Base-by-base conservation (phyloP, 1,140 invertebrate genomes). In the Drosophila sp. region DNA sequence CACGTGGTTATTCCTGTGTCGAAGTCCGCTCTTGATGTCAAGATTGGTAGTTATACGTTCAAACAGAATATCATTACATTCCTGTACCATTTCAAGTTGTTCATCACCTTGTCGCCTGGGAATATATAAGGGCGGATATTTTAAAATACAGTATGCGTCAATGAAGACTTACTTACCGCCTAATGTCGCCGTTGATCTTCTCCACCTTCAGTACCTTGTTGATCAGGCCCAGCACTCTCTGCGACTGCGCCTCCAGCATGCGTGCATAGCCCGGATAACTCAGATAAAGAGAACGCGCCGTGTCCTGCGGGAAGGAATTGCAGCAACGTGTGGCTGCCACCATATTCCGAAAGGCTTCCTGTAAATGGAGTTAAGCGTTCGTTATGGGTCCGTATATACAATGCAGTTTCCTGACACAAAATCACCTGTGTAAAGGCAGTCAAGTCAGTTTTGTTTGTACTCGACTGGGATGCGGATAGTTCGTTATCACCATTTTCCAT, bases 51-150 rank as follows among this genome's bases (percentile, higher is more conserved):
- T 96, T 34, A 96, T 95, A 90, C 94, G 93, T 87, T 97, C 97
- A n/a, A 97, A 91, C n/a, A 97, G 93, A 25, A 94, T 93, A 92
- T 97, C 96, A 92, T 97, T 97, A 8, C 94, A 94, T 81, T 97
- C 96, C 27, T 95, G 92, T 7, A 97, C 75, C 40, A 96, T 91
- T 75, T 97, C 96, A 81, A 96, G 95, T 81, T 95, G 95, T 70
- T 97, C 95, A 48, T 96, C 95, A 2, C 94, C 58, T 67, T 94
- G 94, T 36, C 94, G 87, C 59, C 90, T 92, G 36, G 7, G 2
- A n/a, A 41, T 14, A 5, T 8, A 11, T 34, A 62, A 51, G 8
- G 0, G 29, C 0, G 2, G 21, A 7, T 14, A 51, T 13, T 34
- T 4, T 9, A 25, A 2, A 27, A 54, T n/a, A n/a, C n/a, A n/a